Base-by-base conservation (phyloP, 2,113 vertebrate genomes). In the Hyperopisus bebe region DNA sequence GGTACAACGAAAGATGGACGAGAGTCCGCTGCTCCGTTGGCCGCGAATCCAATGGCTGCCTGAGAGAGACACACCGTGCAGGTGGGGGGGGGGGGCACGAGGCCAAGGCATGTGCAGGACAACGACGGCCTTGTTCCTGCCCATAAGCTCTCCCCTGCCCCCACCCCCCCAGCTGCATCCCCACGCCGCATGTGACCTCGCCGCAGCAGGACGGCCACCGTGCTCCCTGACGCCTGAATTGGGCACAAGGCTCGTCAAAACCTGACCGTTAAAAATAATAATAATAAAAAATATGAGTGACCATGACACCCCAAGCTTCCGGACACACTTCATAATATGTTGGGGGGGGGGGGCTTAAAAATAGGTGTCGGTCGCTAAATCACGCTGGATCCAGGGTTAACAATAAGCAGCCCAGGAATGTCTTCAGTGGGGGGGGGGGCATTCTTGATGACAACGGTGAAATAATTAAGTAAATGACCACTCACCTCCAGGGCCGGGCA, bases 11-110 rank as follows among this genome's bases (percentile, higher is more conserved):
- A 62, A 21, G 85, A 48, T 7, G 19, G 46, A 10, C 3, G n/a
- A 24, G 11, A 1, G 85, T 31, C 86, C 31, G 15, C 35, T 4
- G 31, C 13, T 42, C 50, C 86, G 0, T 2, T 35, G 2, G 0
- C 85, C 0, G 31, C 31, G 31, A 89, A 27, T 42, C 53, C 9
- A 51, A 53, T 89, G 88, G 92, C 87, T 94, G 90, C 24, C 39
- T 88, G 91, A 92, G 92, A 90, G 90, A 9, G 39, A 46, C n/a
- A n/a, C n/a, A n/a, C n/a, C n/a, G n/a, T n/a, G n/a, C n/a, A n/a
- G n/a, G n/a, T n/a, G n/a, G n/a, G n/a, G n/a, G n/a, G n/a, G n/a
- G 42, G 39, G 53, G n/a, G 19, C 27, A 48, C 24, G 27, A n/a
- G 24, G 82, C n/a, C 21, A 47, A 85, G 39, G 48, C 62, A 89